Percentiles rank a stretch among this genome's conserved stretches.
Evolutionary conservation across 2,113 vertebrate species (phyloP).

Genomic region (Centropristis striata): DNA sequence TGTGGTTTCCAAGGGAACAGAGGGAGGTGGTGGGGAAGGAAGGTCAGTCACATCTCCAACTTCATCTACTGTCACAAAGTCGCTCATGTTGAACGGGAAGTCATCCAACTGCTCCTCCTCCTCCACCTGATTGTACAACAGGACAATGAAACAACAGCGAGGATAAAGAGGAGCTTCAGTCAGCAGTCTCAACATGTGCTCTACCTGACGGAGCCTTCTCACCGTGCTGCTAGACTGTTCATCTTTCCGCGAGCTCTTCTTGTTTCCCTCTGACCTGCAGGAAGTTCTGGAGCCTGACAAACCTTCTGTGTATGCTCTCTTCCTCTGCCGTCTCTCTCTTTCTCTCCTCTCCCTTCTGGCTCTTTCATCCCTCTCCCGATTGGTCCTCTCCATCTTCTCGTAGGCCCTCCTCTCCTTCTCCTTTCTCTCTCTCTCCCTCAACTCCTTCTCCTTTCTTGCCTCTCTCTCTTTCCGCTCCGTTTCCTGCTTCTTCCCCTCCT

Average conservation of each 20-base stretch:
- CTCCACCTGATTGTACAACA: neutral
- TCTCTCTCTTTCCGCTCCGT: conserved; percentile 33
- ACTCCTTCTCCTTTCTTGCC: conserved; percentile 17
- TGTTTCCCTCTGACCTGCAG: conserved; percentile 34
- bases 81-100: conserved; percentile 75
- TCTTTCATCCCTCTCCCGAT: conserved; percentile 46
- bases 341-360: conserved; percentile 43
- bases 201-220: neutral
- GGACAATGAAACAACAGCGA: neutral
- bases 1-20: conserved; percentile 24
- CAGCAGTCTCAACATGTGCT: neutral
- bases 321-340: conserved; percentile 58
- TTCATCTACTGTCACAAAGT: conserved; percentile 82
- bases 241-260: conserved; percentile 15
- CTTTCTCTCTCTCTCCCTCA: conserved; percentile 1
- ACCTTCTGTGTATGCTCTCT: conserved; percentile 25
- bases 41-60: conserved; percentile 75
- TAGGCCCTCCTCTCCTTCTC: conserved; percentile 30
- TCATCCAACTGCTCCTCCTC: conserved; percentile 54
- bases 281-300: neutral
- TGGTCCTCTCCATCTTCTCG: conserved; percentile 31
- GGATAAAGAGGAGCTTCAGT: neutral
- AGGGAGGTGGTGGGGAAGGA: conserved; percentile 14
- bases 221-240: conserved; percentile 31
- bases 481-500: conserved; percentile 31